Percentiles rank a stretch among this genome's conserved stretches.
Conservation (phyloP, 1,140 invertebrate genomes). For the Orussus abietinus region DNA sequence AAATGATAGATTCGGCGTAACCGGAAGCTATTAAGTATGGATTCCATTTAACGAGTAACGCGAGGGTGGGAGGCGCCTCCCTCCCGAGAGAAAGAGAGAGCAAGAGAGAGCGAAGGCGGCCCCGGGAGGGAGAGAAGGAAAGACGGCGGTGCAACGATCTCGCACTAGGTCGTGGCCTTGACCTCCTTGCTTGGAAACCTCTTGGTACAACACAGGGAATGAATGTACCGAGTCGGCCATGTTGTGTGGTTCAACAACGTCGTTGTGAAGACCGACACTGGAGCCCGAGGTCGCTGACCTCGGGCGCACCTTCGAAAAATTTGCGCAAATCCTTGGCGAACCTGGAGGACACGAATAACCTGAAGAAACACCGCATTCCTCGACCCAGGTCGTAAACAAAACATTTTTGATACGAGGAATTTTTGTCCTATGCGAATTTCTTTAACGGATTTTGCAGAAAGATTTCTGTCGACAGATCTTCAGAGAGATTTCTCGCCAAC, state of each 20-base stretch:
- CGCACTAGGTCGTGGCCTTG: constrained; percentile 46
- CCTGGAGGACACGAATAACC: too few species aligned
- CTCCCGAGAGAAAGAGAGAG: constrained; percentile 9
- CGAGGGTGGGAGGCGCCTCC: constrained; percentile 2
- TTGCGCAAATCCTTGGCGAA: too few species aligned
- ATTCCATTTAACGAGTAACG: constrained; percentile 4
- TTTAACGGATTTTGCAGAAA: too few species aligned
- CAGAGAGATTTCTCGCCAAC: too few species aligned
- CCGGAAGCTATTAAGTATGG: constrained; percentile 4
- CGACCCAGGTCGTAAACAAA: too few species aligned
- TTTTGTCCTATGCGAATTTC: too few species aligned
- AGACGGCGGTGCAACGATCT: constrained; percentile 32
- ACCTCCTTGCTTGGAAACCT: constrained; percentile 41
- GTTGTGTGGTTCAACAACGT: too few species aligned
- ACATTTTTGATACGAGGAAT: too few species aligned
- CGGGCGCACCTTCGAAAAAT: not conserved
- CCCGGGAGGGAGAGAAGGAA: constrained; percentile 16
- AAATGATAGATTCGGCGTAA: too few species aligned
- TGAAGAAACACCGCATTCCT: too few species aligned
- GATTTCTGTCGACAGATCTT: too few species aligned
- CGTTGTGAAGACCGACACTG: too few species aligned
- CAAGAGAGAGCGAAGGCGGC: constrained; percentile 5
- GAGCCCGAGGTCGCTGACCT: not conserved
- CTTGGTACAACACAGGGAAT: constrained; percentile 18
- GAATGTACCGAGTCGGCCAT: not conserved